Conservation (phyloP, 1,140 invertebrate species). For the silkworm (Bombyx mori) region ASM3026992v2 NC_085113.1:3006501-3007000, state of each 20-base stretch:
- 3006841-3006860: no score
- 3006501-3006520: conserved; percentile 17
- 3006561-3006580: conserved; percentile 43
- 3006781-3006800: background rate
- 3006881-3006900: no score
- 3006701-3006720: background rate
- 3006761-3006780: background rate
- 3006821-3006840: no score
- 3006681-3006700: background rate
- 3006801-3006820: no score
- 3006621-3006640: conserved; percentile 1
- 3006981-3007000: no score
- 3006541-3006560: conserved; percentile 26
- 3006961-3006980: no score
- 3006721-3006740: background rate
- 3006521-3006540: conserved; percentile 45
- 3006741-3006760: background rate
- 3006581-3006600: conserved; percentile 37
- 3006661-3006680: background rate
- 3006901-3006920: no score
- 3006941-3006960: no score
- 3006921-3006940: no score
- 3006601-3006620: conserved; percentile 41
- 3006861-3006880: no score
- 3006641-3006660: background rate